Evolutionary conservation across 2,888 invertebrate species (phyloP).

Genomic region (Chalcis sispes): DNA sequence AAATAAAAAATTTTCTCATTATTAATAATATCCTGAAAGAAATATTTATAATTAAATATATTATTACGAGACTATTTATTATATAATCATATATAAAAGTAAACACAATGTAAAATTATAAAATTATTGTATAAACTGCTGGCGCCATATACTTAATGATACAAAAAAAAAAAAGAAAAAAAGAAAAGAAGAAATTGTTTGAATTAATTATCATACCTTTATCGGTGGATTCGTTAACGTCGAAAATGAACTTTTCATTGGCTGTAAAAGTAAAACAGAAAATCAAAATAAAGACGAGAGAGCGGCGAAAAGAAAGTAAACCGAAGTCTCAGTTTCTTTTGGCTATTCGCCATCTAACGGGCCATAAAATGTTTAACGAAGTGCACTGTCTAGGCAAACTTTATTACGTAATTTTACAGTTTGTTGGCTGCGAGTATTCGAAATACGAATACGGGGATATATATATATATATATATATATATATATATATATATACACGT

Average conservation of each 20-base stretch:
- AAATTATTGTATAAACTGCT: background rate
- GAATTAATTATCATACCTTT: background rate
- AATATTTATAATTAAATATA: no score
- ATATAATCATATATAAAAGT: no score
- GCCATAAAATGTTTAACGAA: slow-evolving; percentile 16
- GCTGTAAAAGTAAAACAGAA: no score
- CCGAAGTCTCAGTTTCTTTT: no score
- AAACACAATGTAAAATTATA: background rate
- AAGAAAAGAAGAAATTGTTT: background rate
- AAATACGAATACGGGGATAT: slow-evolving; percentile 1
- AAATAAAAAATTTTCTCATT: no score
- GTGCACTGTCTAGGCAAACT: background rate
- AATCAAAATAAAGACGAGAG: background rate
- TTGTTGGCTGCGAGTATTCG: slow-evolving; percentile 17
- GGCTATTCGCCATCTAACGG: background rate
- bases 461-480: background rate
- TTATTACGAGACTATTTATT: no score
- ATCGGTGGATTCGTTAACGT: no score
- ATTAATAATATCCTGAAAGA: no score
- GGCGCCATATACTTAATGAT: slow-evolving; percentile 7
- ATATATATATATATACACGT: background rate
- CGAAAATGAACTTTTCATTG: no score
- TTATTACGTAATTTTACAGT: slow-evolving; percentile 28
- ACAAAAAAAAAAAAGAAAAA: background rate
- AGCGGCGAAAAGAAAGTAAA: no score